phyloP scores from a whole-genome alignment of 2,113 vertebrate genomes.

The Barnardius zonarius region DNA sequence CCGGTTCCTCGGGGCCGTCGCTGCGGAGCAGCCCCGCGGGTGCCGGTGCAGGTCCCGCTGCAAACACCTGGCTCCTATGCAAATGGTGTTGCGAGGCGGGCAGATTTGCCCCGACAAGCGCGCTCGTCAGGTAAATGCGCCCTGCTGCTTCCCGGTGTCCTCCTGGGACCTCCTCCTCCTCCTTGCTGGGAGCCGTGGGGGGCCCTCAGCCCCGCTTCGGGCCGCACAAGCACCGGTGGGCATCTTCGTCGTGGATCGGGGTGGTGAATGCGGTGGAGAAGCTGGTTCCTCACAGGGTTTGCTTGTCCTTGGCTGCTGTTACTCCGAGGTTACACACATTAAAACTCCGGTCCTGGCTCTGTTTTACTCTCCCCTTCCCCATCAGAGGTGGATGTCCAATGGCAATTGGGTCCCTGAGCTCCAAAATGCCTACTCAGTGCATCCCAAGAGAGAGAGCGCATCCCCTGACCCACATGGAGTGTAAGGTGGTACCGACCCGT shows the following conservation, averaged over 20 bases:
- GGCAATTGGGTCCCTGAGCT: fast-evolving
- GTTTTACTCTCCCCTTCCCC: too few relatives aligned
- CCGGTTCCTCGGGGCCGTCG: neutral
- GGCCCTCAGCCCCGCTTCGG: neutral
- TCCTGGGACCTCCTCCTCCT: neutral
- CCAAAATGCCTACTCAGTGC: fast-evolving
- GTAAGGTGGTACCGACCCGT: fast-evolving
- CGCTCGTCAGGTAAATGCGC: neutral
- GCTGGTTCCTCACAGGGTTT: neutral
- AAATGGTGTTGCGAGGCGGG: neutral
- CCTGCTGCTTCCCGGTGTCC: neutral
- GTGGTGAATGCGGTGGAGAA: neutral
- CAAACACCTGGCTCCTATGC: neutral
- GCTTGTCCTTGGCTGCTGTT: neutral
- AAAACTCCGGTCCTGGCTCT: neutral
- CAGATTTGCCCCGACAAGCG: neutral
- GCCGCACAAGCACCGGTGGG: neutral
- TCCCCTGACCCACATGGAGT: fast-evolving
- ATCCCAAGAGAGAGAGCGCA: fast-evolving
- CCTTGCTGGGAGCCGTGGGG: neutral
- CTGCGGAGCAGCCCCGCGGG: neutral
- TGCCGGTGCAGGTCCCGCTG: neutral
- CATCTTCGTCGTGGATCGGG: neutral
- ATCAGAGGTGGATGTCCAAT: neutral
- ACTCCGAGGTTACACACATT: neutral